phyloP scores from a whole-genome alignment of 2,888 invertebrate species.

The Rosalia funebris region DNA sequence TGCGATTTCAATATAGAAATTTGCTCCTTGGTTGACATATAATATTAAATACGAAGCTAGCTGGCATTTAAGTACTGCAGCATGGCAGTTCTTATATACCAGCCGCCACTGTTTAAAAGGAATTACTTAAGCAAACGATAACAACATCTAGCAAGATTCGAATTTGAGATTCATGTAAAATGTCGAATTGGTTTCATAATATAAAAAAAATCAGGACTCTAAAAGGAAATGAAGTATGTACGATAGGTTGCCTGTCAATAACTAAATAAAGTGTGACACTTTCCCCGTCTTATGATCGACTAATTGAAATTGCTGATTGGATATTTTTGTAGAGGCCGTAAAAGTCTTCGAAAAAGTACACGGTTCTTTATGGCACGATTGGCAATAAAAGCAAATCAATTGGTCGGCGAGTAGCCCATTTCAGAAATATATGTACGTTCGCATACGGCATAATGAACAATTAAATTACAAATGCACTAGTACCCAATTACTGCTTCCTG shows the following conservation, averaged over 20 bases:
- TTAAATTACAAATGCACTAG: constrained; percentile 61
- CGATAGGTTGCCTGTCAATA: background rate
- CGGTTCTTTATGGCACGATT: constrained; percentile 28
- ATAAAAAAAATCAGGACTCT: too few relatives aligned
- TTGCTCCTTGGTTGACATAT: too few relatives aligned
- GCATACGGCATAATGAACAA: constrained; percentile 61
- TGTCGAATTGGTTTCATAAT: too few relatives aligned
- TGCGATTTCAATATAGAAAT: too few relatives aligned
- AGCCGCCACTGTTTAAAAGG: too few relatives aligned
- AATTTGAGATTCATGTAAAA: too few relatives aligned
- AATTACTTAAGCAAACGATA: too few relatives aligned
- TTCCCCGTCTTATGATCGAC: constrained; percentile 30
- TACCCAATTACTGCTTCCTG: constrained; percentile 62
- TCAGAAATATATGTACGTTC: constrained; percentile 44
- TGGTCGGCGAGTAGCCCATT: constrained; percentile 41
- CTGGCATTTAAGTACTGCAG: too few relatives aligned
- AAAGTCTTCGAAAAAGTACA: constrained; percentile 28
- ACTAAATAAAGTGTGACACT: constrained; percentile 21
- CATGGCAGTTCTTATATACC: too few relatives aligned
- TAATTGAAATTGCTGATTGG: constrained; percentile 34
- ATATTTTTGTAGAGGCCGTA: constrained; percentile 27
- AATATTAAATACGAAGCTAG: too few relatives aligned
- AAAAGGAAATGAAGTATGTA: too few relatives aligned
- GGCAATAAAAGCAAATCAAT: constrained; percentile 40
- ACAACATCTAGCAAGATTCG: too few relatives aligned